phyloP scores from a whole-genome alignment of 2,888 invertebrate genomes.

The Papilio protenor region DNA sequence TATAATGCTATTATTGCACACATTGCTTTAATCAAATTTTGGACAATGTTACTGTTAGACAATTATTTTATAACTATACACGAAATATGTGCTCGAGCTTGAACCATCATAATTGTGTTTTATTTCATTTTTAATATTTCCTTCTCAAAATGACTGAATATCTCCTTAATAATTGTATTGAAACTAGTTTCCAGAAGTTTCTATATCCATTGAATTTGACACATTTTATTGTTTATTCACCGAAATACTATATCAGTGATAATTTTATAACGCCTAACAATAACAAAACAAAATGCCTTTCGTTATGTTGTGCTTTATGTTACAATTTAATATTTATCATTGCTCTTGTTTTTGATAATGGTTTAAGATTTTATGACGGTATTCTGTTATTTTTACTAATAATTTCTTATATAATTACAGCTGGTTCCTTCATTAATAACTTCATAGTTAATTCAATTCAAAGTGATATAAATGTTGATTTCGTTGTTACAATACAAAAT shows the following conservation, averaged over 20 bases:
- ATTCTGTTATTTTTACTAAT: not conserved
- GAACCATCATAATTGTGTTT: not conserved
- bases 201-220: constrained; percentile 26
- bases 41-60: not conserved
- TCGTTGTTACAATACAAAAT: constrained; percentile 9
- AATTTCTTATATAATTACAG: not conserved
- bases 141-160: constrained; percentile 15
- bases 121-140: not conserved
- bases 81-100: not conserved
- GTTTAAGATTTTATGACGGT: not conserved
- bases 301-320: not conserved
- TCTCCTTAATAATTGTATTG: constrained; percentile 28
- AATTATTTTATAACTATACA: not conserved
- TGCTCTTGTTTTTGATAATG: not conserved
- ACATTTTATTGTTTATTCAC: not conserved
- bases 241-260: constrained; percentile 27
- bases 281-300: not conserved
- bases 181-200: constrained; percentile 21
- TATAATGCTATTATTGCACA: not conserved
- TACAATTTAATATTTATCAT: not conserved
- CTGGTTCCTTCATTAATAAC: not conserved
- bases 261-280: constrained; percentile 29
- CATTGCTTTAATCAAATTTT: not conserved
- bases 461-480: not conserved
- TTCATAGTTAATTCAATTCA: not conserved